phyloP scores from a whole-genome alignment of 2,797 vertebrate species.

The Rhinichthys osculus region DNA sequence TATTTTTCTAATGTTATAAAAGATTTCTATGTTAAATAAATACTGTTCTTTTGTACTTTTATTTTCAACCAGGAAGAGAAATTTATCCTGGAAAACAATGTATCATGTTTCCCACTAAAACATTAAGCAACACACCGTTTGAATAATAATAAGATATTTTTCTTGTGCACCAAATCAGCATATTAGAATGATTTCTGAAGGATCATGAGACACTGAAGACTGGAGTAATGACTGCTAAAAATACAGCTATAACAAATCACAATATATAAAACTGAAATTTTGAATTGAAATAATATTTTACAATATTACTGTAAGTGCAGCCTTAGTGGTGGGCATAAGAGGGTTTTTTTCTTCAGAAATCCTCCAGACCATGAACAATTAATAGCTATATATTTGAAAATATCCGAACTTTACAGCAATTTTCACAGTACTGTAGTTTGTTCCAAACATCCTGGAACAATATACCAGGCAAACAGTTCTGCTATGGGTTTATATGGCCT shows the following conservation, averaged over 20 bases:
- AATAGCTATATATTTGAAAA: background rate
- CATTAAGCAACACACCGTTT: background rate
- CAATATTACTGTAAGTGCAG: background rate
- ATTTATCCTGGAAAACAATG: background rate
- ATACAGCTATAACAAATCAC: background rate
- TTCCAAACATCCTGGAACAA: background rate
- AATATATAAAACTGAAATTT: background rate
- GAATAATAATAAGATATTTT: background rate
- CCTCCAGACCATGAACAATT: background rate
- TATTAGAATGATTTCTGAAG: background rate
- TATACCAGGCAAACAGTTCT: background rate
- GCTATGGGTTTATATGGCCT: background rate
- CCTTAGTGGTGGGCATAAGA: background rate
- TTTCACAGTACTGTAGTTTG: background rate
- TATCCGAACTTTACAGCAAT: background rate
- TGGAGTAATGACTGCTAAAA: background rate
- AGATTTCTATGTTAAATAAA: background rate
- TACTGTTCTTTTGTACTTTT: background rate
- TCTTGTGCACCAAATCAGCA: background rate
- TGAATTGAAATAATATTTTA: background rate
- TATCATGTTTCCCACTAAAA: no score
- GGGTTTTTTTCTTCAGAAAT: no score
- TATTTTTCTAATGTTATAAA: background rate
- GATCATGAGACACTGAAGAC: background rate
- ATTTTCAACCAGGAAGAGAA: background rate